These are phyloP conservation scores for Thrips palmi DNA, from an alignment of 1,140 invertebrate species.

Conservation along the genomic window DNA sequence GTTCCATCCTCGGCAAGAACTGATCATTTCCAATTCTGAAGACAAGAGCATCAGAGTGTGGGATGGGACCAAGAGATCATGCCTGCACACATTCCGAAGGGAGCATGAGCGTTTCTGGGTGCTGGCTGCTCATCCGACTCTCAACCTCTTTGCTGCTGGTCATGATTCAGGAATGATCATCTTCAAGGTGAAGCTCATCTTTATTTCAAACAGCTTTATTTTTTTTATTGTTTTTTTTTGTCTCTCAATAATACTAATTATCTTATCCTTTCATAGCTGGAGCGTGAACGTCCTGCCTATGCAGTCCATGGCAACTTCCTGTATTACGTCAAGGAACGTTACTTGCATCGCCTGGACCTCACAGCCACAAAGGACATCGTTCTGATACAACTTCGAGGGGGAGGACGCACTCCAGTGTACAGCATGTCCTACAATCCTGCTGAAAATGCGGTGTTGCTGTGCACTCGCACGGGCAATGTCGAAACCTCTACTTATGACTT, in stretches of 20 bases:
- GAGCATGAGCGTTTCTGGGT: slow-evolving; percentile 88
- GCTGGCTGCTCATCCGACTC: slow-evolving; percentile 70
- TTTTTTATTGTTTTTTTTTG: slow-evolving; percentile 15
- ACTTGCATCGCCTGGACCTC: slow-evolving; percentile 81
- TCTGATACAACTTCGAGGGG: slow-evolving; percentile 79
- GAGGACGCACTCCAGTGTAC: slow-evolving; percentile 21
- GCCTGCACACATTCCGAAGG: slow-evolving; percentile 83
- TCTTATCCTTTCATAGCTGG: too few species aligned
- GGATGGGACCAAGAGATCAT: slow-evolving; percentile 97
- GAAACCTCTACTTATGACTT: slow-evolving; percentile 93
- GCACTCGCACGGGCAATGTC: slow-evolving; percentile 47
- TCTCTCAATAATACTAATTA: too few species aligned
- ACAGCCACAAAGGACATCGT: slow-evolving; percentile 80
- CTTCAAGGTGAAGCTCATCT: too few species aligned
- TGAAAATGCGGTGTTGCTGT: slow-evolving; percentile 73
- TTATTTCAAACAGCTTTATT: too few species aligned
- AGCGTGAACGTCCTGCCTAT: slow-evolving; percentile 90
- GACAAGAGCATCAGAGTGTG: slow-evolving; percentile 96
- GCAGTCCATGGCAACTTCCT: slow-evolving; percentile 83
- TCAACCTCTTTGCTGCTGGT: slow-evolving; percentile 78
- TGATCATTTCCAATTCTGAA: slow-evolving; percentile 94
- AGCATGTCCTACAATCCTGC: slow-evolving; percentile 95
- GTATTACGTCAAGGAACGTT: slow-evolving; percentile 92
- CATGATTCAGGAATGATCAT: slow-evolving; percentile 88
- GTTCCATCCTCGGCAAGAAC: slow-evolving; percentile 93